phyloP scores from a whole-genome alignment of 1,140 invertebrate genomes.

The Hermetia illucens region DNA sequence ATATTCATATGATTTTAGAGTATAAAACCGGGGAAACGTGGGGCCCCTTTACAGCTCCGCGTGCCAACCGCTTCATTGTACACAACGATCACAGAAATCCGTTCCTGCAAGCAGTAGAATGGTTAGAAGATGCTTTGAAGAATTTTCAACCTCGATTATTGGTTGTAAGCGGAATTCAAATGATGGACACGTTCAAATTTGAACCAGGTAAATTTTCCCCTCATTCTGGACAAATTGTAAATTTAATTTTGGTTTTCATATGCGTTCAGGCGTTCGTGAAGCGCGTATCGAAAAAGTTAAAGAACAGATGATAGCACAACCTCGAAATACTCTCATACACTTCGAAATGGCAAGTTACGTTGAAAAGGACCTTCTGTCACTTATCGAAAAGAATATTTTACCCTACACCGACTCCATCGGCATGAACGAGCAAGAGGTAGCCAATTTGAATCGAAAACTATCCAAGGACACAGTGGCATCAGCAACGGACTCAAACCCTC shows the following conservation, averaged over 20 bases:
- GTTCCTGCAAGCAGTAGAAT: conserved; percentile 54
- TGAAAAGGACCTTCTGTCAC: conserved; percentile 49
- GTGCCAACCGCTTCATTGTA: conserved; percentile 78
- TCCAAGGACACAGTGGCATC: conserved; percentile 57
- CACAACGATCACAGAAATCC: conserved; percentile 78
- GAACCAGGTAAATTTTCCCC: conserved; percentile 10
- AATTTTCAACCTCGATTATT: conserved; percentile 57
- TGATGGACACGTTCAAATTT: conserved; percentile 84
- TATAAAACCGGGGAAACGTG: conserved; percentile 61
- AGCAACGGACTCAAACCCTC: conserved; percentile 63
- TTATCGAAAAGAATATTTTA: conserved; percentile 52
- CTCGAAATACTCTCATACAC: conserved; percentile 50
- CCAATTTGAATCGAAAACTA: conserved; percentile 57
- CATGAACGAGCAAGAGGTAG: conserved; percentile 81
- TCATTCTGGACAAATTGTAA: conserved; percentile 6
- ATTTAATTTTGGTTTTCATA: not conserved
- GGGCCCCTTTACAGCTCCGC: conserved; percentile 55
- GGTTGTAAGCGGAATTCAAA: conserved; percentile 72
- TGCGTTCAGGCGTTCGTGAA: conserved; percentile 47
- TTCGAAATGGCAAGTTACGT: conserved; percentile 83
- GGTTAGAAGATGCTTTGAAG: conserved; percentile 46
- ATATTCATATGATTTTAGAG: conserved; percentile 72
- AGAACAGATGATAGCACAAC: conserved; percentile 47
- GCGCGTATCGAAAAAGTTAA: conserved; percentile 50
- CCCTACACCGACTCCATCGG: conserved; percentile 73